Evolutionary conservation across 2,113 vertebrate species (phyloP).

Genomic region (Channa maculata): DNA sequence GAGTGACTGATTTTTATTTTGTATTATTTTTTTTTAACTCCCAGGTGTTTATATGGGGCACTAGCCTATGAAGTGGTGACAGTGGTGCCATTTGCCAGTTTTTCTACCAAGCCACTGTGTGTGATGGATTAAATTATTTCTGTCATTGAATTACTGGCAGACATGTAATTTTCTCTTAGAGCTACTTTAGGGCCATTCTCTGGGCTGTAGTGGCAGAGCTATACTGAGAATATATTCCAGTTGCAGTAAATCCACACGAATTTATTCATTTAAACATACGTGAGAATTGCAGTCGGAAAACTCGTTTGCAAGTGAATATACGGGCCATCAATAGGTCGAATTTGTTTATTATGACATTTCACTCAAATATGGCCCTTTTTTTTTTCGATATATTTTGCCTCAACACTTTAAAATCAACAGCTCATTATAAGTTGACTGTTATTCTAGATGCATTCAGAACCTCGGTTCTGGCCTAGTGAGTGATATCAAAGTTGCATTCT

Average conservation of each 20-base stretch:
- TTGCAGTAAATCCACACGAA: conserved; percentile 1
- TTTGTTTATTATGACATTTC: neutral
- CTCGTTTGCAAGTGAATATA: too few species aligned
- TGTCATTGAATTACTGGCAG: conserved; percentile 30
- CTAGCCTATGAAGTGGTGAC: conserved; percentile 28
- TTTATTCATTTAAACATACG: neutral
- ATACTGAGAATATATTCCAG: neutral
- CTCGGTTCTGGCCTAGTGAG: neutral
- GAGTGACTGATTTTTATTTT: conserved; percentile 59
- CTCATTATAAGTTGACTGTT: conserved; percentile 8
- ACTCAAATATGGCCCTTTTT: neutral
- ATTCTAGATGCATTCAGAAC: too few species aligned
- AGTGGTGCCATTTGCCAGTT: conserved; percentile 11
- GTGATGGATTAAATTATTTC: conserved; percentile 41
- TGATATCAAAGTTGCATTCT: neutral
- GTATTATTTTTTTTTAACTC: conserved; percentile 38
- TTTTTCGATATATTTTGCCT: too few species aligned
- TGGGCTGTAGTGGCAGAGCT: neutral
- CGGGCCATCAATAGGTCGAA: too few species aligned
- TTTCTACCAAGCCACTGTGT: conserved; percentile 23
- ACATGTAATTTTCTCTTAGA: conserved; percentile 20
- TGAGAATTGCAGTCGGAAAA: conserved; percentile 1
- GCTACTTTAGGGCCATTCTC: conserved; percentile 1
- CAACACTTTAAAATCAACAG: neutral
- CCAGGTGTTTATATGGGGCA: conserved; percentile 43